Percentiles rank a stretch among this genome's conserved stretches.
Evolutionary conservation across 2,888 invertebrate species (phyloP).

Genomic region (Drosophila leonis): DNA sequence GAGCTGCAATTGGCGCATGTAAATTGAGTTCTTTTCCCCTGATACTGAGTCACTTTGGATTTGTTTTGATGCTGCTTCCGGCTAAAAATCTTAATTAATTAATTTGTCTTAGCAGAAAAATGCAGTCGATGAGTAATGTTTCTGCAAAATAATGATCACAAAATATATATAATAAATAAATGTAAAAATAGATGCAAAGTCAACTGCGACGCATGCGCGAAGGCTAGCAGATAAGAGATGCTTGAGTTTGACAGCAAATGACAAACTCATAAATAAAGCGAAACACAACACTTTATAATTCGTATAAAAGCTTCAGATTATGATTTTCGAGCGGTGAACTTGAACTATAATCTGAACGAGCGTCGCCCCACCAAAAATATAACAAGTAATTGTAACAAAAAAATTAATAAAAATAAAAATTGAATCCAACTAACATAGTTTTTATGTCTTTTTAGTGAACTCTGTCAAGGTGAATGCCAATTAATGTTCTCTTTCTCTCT

Average conservation of each 20-base stretch:
- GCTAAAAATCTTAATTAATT: slow-evolving; percentile 32
- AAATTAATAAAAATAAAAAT: slow-evolving; percentile 14
- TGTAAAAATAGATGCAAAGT: slow-evolving; percentile 3
- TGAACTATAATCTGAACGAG: slow-evolving; percentile 63
- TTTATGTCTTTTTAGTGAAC: slow-evolving; percentile 47
- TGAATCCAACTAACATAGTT: slow-evolving; percentile 40
- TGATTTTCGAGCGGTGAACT: slow-evolving; percentile 56
- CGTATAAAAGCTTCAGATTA: slow-evolving; percentile 46
- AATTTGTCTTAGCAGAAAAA: slow-evolving; percentile 32
- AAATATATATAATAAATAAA: slow-evolving; percentile 5
- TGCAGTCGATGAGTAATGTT: slow-evolving; percentile 7
- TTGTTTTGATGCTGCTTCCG: slow-evolving; percentile 28
- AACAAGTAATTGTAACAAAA: slow-evolving; percentile 21
- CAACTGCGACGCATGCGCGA: slow-evolving; percentile 58
- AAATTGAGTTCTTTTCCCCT: slow-evolving; percentile 12
- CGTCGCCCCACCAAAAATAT: slow-evolving; percentile 50
- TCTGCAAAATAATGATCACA: slow-evolving; percentile 5
- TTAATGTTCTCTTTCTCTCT: slow-evolving; percentile 48
- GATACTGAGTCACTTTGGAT: slow-evolving; percentile 38
- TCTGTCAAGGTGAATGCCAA: slow-evolving; percentile 69
- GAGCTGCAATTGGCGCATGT: slow-evolving; percentile 24
- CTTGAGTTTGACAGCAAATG: slow-evolving; percentile 44
- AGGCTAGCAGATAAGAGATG: slow-evolving; percentile 48
- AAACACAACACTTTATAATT: slow-evolving; percentile 28
- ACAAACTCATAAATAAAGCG: slow-evolving; percentile 40